Base-by-base conservation (phyloP, 2,888 invertebrate species). In the Tineola bisselliella region DNA sequence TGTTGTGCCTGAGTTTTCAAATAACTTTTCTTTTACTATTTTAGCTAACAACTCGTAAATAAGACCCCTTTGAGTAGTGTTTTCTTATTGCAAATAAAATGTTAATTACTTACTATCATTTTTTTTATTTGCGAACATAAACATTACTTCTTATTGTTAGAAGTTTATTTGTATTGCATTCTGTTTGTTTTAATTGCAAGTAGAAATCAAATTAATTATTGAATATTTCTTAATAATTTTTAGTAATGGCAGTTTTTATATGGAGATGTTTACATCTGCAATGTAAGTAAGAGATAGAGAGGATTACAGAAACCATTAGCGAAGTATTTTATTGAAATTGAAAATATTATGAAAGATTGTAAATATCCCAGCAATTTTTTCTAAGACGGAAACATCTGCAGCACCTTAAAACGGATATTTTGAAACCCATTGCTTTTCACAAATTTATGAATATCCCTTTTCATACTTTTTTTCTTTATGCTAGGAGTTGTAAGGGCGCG, bases 401-500 rank as follows among this genome's bases (percentile, higher is more conserved):
- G n/a, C 33, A 58, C 33, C 33, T 58, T 31, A 33, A 58, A 58
- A 58, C 17, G 33, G 54, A 54, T 54, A 25, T 54, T 54, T 54
- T 54, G 54, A 72, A 72, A 71, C 69, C 65, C 68, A 70, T 67
- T 68, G 70, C 70, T 72, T 72, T 70, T 68, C 63, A 71, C 65
- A 69, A 73, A 74, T 75, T 75, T 78, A 78, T 76, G 75, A 77
- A 76, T 79, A 78, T 74, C 70, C 69, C 70, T 70, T 72, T 76
- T 77, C 69, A 73, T 74, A 76, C 71, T 74, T 58, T 75, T n/a
- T 74, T 66, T 65, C 62, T 63, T 72, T 69, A 69, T 68, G 67
- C 69, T 69, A 10, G 4, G 19, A 25, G 33, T 19, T 58, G 17
- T 33, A 17, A 58, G 58, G 58, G 58, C 31, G 58, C 56, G 56